A percentile compares a stretch with the other conserved stretches of the same genome.
phyloP scores from a whole-genome alignment of 2,888 invertebrate genomes.

The Nemotelus nigrinus region DNA sequence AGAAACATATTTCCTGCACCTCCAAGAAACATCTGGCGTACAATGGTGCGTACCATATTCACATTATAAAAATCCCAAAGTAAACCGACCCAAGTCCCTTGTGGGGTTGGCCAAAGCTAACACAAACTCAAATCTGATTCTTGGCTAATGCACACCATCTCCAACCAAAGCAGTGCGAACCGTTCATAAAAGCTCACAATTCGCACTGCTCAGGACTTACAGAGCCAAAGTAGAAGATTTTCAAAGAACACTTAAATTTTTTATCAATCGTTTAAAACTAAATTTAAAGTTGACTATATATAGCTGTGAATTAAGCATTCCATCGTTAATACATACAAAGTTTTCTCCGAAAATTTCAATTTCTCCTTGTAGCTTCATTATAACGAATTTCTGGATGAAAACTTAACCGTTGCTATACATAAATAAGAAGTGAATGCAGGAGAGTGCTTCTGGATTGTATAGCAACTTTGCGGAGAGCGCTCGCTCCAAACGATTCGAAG shows the following conservation, averaged over 20 bases:
- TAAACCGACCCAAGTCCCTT: slow-evolving; percentile 15
- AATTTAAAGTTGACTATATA: slow-evolving; percentile 7
- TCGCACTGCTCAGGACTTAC: too few relatives aligned
- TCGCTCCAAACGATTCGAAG: not conserved
- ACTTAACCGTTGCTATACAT: slow-evolving; percentile 20
- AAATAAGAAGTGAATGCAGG: not conserved
- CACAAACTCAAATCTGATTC: not conserved
- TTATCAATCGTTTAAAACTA: slow-evolving; percentile 34
- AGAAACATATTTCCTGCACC: not conserved
- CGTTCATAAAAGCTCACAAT: slow-evolving; percentile 19
- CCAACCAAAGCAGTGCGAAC: not conserved
- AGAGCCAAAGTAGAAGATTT: slow-evolving; percentile 10
- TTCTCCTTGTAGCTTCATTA: slow-evolving; percentile 37
- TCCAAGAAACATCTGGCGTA: not conserved
- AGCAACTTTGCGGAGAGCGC: slow-evolving; percentile 9
- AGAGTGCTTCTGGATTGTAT: slow-evolving; percentile 20
- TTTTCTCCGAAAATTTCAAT: slow-evolving; percentile 8
- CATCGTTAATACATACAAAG: too few relatives aligned
- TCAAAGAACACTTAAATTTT: slow-evolving; percentile 27
- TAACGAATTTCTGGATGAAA: slow-evolving; percentile 41
- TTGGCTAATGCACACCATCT: not conserved
- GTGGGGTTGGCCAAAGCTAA: not conserved
- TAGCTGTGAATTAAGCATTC: too few relatives aligned
- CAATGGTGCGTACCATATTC: slow-evolving; percentile 29
- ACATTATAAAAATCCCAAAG: slow-evolving; percentile 21